Base-by-base conservation (phyloP, 2,113 vertebrate species). In the Bos indicus region DNA sequence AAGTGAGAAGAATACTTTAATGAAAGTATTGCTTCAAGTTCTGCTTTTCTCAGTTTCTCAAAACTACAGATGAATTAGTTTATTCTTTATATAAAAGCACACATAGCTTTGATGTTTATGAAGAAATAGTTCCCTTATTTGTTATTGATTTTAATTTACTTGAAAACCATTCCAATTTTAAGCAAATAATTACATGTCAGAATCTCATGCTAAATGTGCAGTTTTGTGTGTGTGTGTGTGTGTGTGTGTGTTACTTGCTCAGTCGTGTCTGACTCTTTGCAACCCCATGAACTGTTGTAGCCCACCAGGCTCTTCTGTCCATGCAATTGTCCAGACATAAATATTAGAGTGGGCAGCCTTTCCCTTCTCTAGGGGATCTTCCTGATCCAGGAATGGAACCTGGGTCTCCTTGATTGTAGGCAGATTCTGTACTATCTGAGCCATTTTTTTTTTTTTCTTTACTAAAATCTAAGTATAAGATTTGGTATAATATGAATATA, bases 91-190 rank as follows among this genome's bases (percentile, higher is more conserved):
- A 43, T 74, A 83, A 96, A 95, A 51, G 48, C 40, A 96, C 30
- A 83, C 43, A 51, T 64, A 13, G 9, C 10, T 64, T 87, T 80
- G 10, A 90, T 93, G n/a, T 3, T 59, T 91, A 8, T 62, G 81
- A 95, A 78, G 21, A 94, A 77, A 60, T 60, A 71, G 36, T 95
- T 91, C 25, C 46, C 30, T 51, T 94, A 26, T 60, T 87, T 92
- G 33, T 52, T 78, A 95, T 43, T 95, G 57, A 88, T 71, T 90
- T 83, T 85, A 93, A 93, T 82, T 85, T 87, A 80, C n/a, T 87
- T 95, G 30, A 89, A 90, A 89, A 90, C n/a, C 56, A 85, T 82
- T 71, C 28, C 7, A 52, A 40, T 59, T 88, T 67, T 86, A 77
- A 95, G 23, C 15, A 91, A 83, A 64, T 96, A 92, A 59, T 60